Evolutionary conservation across 2,797 vertebrate species (phyloP).

Genomic region (Huso huso): DNA sequence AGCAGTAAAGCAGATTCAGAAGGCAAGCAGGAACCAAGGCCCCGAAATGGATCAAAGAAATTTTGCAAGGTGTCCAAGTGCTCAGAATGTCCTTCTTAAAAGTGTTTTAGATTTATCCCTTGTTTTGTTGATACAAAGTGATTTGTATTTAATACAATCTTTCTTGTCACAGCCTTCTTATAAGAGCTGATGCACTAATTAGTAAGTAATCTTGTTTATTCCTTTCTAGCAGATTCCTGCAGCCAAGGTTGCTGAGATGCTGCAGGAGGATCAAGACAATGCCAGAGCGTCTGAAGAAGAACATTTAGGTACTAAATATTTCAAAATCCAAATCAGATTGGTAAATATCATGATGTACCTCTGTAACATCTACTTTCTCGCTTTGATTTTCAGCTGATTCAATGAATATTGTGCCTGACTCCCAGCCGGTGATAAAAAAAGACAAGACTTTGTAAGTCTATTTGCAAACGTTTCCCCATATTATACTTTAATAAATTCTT

Average conservation of each 20-base stretch:
- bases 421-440: constrained; percentile 48
- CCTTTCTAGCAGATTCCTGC: constrained; percentile 43
- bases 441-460: constrained; percentile 60
- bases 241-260: constrained; percentile 36
- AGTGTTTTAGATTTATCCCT: no score
- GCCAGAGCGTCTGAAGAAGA: constrained; percentile 28
- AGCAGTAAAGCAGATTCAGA: constrained; percentile 4
- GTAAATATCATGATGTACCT: constrained; percentile 10
- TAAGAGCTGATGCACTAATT: no score
- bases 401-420: constrained; percentile 60
- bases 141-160: no score
- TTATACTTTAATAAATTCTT: no score
- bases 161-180: no score
- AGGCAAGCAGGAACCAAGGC: constrained; percentile 18
- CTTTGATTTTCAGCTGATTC: constrained; percentile 51
- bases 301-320: constrained; percentile 51
- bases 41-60: constrained; percentile 14
- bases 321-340: constrained; percentile 8
- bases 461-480: no score
- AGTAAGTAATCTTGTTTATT: background rate
- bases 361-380: constrained; percentile 22
- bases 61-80: constrained; percentile 28
- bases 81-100: no score
- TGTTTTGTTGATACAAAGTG: no score
- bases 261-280: constrained; percentile 31